Conservation (phyloP, 2,113 vertebrate species). For the Crotalus viridis region DNA sequence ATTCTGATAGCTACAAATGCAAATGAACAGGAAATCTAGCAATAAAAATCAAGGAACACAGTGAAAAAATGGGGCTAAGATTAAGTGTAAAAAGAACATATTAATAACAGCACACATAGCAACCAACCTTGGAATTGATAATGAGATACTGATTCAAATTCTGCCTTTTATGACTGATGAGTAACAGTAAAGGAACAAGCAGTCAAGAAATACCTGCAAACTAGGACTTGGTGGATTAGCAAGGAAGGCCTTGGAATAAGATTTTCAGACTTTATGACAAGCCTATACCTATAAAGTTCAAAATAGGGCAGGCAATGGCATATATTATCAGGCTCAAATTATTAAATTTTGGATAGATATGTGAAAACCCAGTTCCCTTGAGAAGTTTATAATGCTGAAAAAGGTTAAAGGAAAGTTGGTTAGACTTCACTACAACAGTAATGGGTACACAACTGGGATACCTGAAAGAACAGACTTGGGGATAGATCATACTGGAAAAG, state of each 20-base stretch:
- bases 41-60: neutral
- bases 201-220: neutral
- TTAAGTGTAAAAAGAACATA: neutral
- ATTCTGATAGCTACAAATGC: neutral
- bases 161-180: neutral
- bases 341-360: neutral
- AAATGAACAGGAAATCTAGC: neutral
- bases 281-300: neutral
- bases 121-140: neutral
- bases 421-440: neutral
- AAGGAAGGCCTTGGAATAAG: neutral
- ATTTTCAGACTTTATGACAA: neutral
- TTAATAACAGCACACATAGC: neutral
- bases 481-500: neutral
- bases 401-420: neutral
- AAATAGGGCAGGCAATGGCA: neutral
- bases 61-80: neutral
- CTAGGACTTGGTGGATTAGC: neutral
- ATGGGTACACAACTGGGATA: neutral
- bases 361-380: neutral
- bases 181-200: neutral
- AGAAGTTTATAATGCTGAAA: neutral
- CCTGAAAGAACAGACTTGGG: neutral
- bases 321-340: neutral
- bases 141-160: neutral